phyloP scores from a whole-genome alignment of 2,797 vertebrate species.

The Muraenolepis orangiensis region DNA sequence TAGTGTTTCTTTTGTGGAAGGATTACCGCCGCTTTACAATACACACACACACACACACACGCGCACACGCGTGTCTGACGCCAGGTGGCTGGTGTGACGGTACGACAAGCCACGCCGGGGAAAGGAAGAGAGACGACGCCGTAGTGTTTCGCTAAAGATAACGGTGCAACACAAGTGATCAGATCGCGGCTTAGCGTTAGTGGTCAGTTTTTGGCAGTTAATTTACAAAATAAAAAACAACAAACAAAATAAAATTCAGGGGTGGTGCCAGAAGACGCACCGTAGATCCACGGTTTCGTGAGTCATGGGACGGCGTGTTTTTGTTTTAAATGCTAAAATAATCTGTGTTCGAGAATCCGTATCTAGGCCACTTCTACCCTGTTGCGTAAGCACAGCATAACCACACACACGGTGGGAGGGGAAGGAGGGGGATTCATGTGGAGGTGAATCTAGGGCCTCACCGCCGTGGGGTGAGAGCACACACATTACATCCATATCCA shows the following conservation, averaged over 20 bases:
- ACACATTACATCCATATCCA: slow-evolving; percentile 56
- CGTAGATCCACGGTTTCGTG: not conserved
- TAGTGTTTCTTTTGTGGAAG: slow-evolving; percentile 18
- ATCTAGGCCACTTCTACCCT: not conserved
- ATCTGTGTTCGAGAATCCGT: too few relatives aligned
- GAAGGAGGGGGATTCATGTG: not conserved
- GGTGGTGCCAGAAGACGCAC: not conserved
- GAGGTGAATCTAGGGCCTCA: not conserved
- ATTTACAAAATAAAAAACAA: too few relatives aligned
- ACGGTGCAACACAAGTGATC: not conserved
- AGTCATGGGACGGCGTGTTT: not conserved
- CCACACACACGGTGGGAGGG: not conserved
- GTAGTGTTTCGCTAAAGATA: not conserved
- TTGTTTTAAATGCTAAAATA: too few relatives aligned
- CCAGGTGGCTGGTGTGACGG: not conserved
- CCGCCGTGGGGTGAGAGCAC: slow-evolving; percentile 31
- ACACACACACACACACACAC: too few relatives aligned
- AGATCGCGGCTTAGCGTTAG: not conserved
- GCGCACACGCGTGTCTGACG: too few relatives aligned
- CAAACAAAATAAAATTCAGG: not conserved
- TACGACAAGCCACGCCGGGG: not conserved
- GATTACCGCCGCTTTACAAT: too few relatives aligned
- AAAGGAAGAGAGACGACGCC: not conserved
- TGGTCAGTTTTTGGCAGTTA: slow-evolving; percentile 1
- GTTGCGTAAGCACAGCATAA: not conserved